phyloP scores from a whole-genome alignment of 1,140 invertebrate genomes.

The Platorchestia sp. region DNA sequence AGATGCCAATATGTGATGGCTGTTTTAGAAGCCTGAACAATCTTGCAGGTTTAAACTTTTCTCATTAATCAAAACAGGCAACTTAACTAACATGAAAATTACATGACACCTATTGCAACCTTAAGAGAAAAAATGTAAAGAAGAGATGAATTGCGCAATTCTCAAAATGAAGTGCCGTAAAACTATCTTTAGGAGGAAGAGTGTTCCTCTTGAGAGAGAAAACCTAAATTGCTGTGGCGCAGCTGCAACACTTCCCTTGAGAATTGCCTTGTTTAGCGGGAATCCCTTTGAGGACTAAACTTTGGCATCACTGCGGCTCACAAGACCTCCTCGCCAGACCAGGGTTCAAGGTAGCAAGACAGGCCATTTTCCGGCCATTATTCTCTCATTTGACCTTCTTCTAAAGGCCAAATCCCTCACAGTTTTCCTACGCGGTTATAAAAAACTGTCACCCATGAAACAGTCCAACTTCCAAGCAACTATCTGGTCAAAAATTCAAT shows the following conservation, averaged over 20 bases:
- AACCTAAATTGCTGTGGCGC: constrained; percentile 22
- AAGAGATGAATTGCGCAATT: background rate
- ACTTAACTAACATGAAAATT: background rate
- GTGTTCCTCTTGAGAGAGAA: background rate
- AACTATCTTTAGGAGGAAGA: background rate
- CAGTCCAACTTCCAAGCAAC: no score
- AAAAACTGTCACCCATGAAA: no score
- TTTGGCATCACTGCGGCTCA: background rate
- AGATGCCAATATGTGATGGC: background rate
- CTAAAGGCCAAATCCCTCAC: no score
- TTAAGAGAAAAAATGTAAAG: background rate
- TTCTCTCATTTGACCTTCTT: no score
- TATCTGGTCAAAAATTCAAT: no score
- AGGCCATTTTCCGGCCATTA: no score
- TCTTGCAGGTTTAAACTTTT: background rate
- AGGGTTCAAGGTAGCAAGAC: no score
- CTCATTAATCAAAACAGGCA: background rate
- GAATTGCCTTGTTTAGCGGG: constrained; percentile 38
- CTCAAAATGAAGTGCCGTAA: background rate
- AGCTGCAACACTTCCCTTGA: constrained; percentile 34
- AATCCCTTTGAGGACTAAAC: constrained; percentile 39
- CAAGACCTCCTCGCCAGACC: background rate
- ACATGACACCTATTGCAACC: background rate
- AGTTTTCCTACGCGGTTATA: no score
- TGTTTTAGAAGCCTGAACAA: background rate